Evolutionary conservation across 37 sponge, comb jelly and placozoan species (phyloP), one percentile per base, ranked within the genome.

Genomic region (Cladorhizidae sp.): DNA sequence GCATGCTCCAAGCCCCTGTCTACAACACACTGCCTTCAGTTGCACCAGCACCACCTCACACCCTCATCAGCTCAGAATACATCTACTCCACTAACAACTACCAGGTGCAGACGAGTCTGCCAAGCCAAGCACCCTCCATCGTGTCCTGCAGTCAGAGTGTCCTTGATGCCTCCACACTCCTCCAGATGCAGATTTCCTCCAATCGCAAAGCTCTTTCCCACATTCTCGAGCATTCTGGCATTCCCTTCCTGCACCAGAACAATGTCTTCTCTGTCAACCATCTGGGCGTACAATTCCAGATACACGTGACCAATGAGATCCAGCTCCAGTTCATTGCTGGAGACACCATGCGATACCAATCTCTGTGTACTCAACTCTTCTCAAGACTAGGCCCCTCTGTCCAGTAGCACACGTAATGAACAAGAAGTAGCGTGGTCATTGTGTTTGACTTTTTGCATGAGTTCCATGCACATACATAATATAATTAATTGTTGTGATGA

Each of bases 261-360:
- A 67, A 75, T 33, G 77, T 56, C 38, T 62, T 87, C 55, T 39
- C 72, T 12, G 68, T 81, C 7, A 37, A 81, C 18, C 88, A 87
- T 38, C 61, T 69, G 31, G 83, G 88, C 3, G 88, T 87, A 0
- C 39, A 43, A 33, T 41, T 86, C 20, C 75, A 74, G 58, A 86
- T 87, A 23, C 25, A 31, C 12, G 70, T 90, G 15, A 37, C 68
- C 28, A 69, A 73, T 32, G 78, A 84, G 2, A 82, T 92, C 31
- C 92, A 92, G 55, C 43, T 83, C 67, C 87, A 87, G 69, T 86
- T 84, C 52, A 35, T 92, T 0, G 69, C 70, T 50, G 88, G 88
- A 20, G 88, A 87, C 41, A 21, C 88, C 7, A 5, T 62, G n/a
- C 77, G 75, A n/a, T 87, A 81, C 57, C 72, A 87, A 51, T 75